Base-by-base conservation (phyloP, 2,888 invertebrate species). In the Callimorpha dominula region DNA sequence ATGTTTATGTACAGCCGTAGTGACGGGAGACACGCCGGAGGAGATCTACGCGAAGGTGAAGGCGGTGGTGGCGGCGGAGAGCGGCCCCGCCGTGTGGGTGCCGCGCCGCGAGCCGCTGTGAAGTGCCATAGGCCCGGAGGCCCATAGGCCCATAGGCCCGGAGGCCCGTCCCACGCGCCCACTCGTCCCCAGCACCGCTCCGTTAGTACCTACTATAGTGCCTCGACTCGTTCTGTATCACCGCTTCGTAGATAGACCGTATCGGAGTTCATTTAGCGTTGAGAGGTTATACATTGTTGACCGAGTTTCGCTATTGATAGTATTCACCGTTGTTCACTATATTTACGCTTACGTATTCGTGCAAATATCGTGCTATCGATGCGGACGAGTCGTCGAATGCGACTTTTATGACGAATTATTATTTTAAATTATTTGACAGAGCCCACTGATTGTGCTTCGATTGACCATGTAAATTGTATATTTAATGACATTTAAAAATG, bases 31-130 rank as follows among this genome's bases (percentile, higher is more conserved):
- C 94, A 99, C 99, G 71, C 99, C 99, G 60, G 99, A 99, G 93
- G 99, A 99, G 94, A 98, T 99, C 88, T 99, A 99, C 96, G 97
- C 97, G 85, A 98, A 98, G 95, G 98, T 99, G 85, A 99, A 99
- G 95, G 98, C 98, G 90, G 98, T 99, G 87, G 99, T 99, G 91
- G 97, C 97, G 87, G 98, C 98, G 89, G 99, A 99, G 96, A 98
- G 99, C 85, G 99, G 99, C 81, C 99, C 99, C 90, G 97, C 97
- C 88, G 99, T 99, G 94, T 99, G 99, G 99, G 98, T 99, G 88
- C 99, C 99, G 86, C 98, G 99, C 81, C 99, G 99, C 91, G 99
- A 99, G 95, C 98, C 98, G 95, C 98, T 98, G 97, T 98, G 98
- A 98, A 97, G 96, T 90, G 73, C 79, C 79, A 73, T 75, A 73